phyloP scores from a whole-genome alignment of 2,888 invertebrate species.

The Stenurella melanura region DNA sequence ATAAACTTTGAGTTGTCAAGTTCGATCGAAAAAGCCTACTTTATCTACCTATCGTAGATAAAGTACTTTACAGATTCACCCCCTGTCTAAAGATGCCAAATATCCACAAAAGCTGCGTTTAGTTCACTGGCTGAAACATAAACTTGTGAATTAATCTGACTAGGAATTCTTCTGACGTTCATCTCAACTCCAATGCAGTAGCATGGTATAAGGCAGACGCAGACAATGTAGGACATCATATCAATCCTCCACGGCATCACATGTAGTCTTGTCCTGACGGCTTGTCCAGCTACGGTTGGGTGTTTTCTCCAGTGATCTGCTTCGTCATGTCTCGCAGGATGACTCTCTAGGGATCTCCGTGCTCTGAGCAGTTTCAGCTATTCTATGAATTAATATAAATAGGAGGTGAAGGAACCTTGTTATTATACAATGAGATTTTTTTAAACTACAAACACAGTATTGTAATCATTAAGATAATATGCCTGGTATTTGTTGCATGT shows the following conservation, averaged over 20 bases:
- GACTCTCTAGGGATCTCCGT: not conserved
- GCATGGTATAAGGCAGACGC: not conserved
- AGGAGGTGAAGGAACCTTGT: not conserved
- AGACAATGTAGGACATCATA: not conserved
- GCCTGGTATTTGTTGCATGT: no score
- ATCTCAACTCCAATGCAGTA: not conserved
- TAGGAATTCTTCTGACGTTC: not conserved
- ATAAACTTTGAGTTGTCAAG: no score
- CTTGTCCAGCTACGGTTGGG: conserved; percentile 2
- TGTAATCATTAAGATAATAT: no score
- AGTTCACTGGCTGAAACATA: not conserved
- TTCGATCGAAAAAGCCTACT: no score
- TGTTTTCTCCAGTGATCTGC: not conserved
- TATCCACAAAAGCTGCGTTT: not conserved
- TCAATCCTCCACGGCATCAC: not conserved
- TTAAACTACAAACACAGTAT: no score
- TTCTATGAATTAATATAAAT: not conserved
- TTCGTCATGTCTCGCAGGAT: not conserved
- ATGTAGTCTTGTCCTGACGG: not conserved
- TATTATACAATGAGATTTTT: no score
- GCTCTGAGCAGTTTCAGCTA: not conserved
- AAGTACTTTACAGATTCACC: not conserved
- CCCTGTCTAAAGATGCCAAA: no score
- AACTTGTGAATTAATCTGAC: not conserved
- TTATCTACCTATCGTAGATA: no score